Evolutionary conservation across 1,140 invertebrate genomes (phyloP).

Genomic region (Neodiprion lecontei): DNA sequence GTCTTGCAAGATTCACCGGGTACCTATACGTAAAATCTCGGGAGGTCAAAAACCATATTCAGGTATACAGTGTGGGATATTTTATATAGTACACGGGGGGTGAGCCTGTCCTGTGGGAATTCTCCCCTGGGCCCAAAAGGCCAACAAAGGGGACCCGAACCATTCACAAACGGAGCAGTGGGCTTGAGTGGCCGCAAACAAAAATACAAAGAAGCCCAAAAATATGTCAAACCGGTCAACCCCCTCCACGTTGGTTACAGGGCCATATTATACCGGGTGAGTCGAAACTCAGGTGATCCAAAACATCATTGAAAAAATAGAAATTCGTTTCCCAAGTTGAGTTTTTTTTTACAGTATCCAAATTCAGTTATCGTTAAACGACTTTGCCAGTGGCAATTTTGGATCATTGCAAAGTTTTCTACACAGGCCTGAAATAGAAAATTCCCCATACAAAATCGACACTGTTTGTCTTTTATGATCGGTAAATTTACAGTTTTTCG

Average conservation of each 20-base stretch:
- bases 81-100: constrained; percentile 27
- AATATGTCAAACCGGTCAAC: constrained; percentile 50
- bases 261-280: not conserved
- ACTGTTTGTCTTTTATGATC: too few relatives aligned
- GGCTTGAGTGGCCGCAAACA: constrained; percentile 54
- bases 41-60: constrained; percentile 11
- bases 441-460: too few relatives aligned
- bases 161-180: constrained; percentile 33
- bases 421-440: too few relatives aligned
- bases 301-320: too few relatives aligned
- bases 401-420: too few relatives aligned
- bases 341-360: too few relatives aligned
- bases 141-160: constrained; percentile 31
- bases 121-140: constrained; percentile 30
- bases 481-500: too few relatives aligned
- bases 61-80: constrained; percentile 31
- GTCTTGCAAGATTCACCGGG: not conserved
- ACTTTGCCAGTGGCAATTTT: too few relatives aligned
- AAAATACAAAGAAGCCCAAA: constrained; percentile 50
- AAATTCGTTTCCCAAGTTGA: too few relatives aligned
- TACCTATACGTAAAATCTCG: not conserved
- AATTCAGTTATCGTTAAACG: too few relatives aligned
- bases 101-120: constrained; percentile 32
- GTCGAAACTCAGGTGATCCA: too few relatives aligned
- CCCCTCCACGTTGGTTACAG: constrained; percentile 14